Percentiles rank a stretch among this genome's conserved stretches.
Evolutionary conservation across 2,797 vertebrate genomes (phyloP).

Genomic region (Clangula hyemalis): DNA sequence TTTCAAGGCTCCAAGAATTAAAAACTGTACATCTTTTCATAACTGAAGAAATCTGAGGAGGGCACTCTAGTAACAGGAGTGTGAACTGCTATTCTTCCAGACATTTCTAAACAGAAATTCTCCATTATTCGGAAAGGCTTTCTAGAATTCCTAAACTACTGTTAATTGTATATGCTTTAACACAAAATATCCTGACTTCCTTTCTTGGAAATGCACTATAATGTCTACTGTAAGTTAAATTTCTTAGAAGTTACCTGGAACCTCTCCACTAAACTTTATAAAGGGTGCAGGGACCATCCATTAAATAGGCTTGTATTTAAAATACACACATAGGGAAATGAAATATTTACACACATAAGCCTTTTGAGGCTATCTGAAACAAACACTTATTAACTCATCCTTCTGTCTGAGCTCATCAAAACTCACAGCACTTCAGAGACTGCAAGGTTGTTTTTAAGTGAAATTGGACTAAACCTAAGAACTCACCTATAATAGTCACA

Average conservation of each 20-base stretch:
- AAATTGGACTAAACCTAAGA: background rate
- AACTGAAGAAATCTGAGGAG: background rate
- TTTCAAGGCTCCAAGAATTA: background rate
- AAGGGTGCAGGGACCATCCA: background rate
- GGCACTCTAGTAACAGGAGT: background rate
- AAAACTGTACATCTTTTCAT: background rate
- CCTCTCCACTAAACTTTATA: background rate
- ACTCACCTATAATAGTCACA: background rate
- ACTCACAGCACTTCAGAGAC: background rate
- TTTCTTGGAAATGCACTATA: background rate
- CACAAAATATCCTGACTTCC: background rate
- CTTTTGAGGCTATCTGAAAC: background rate
- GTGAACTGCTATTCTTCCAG: background rate
- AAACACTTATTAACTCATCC: background rate
- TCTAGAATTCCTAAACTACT: background rate
- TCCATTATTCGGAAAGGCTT: background rate
- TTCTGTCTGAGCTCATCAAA: background rate
- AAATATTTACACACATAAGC: background rate
- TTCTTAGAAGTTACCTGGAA: background rate
- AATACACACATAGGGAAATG: background rate
- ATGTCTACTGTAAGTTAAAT: background rate
- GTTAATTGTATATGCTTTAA: background rate
- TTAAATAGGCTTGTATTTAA: background rate
- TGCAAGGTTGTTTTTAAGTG: background rate
- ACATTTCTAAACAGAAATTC: background rate